Conservation (phyloP, 2,888 invertebrate species). For the Cremastinae sp. region DNA sequence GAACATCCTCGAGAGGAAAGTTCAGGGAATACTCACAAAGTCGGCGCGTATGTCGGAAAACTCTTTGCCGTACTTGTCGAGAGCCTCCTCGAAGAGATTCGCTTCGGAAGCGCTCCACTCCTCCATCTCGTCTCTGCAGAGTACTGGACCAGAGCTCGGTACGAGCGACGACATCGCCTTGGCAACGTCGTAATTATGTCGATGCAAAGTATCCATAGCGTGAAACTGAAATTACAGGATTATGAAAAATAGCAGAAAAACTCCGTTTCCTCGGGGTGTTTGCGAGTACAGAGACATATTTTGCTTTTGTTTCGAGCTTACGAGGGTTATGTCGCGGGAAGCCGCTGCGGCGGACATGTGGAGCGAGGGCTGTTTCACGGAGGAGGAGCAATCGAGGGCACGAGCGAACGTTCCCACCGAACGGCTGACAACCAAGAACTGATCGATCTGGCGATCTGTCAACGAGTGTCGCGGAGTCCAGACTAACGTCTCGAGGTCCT, state of each 20-base stretch:
- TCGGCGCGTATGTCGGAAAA: constrained; percentile 99
- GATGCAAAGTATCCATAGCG: constrained; percentile 98
- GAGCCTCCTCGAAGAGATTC: constrained; percentile 98
- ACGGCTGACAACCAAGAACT: constrained; percentile 96
- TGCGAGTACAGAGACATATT: background rate
- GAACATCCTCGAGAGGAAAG: background rate
- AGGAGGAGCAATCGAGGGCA: constrained; percentile 98
- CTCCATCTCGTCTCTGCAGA: constrained; percentile 99
- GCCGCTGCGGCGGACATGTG: constrained; percentile 99
- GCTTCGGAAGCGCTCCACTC: constrained; percentile 99
- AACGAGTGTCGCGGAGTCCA: constrained; percentile 97
- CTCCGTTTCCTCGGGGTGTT: background rate
- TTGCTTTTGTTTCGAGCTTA: constrained; percentile 75
- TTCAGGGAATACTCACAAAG: constrained; percentile 87
- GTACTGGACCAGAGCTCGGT: constrained; percentile 96
- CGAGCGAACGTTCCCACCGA: constrained; percentile 99
- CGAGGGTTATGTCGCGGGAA: constrained; percentile 97
- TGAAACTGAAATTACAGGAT: constrained; percentile 89
- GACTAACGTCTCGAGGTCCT: constrained; percentile 93
- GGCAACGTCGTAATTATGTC: constrained; percentile 95
- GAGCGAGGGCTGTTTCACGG: constrained; percentile 98
- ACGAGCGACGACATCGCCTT: constrained; percentile 95
- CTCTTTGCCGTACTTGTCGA: constrained; percentile 99
- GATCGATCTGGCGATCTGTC: constrained; percentile 98
- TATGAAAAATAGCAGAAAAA: background rate